Evolutionary conservation across 2,888 invertebrate genomes (phyloP).

Genomic region (Noctua fimbriata): DNA sequence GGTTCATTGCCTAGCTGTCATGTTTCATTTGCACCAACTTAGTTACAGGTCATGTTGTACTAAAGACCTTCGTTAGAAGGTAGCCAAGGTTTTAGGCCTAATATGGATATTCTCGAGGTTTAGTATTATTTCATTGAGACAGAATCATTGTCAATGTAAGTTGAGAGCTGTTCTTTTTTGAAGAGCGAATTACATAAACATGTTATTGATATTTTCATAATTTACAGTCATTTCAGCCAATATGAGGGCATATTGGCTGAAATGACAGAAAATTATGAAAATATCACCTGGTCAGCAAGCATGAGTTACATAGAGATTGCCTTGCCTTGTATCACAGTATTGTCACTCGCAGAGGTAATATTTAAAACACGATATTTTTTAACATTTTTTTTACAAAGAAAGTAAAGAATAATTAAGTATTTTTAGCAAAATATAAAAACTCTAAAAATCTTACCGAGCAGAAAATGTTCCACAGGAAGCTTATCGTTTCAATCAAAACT

Average conservation of each 20-base stretch:
- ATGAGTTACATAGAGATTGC: background rate
- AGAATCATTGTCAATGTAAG: background rate
- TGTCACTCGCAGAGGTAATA: background rate
- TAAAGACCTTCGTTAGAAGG: background rate
- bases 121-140: background rate
- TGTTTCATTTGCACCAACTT: background rate
- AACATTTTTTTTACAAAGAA: background rate
- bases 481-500: constrained; percentile 19
- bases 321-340: background rate
- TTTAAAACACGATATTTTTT: too few relatives aligned
- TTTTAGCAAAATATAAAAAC: background rate
- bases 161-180: background rate
- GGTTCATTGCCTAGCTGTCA: background rate
- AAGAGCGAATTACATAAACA: background rate
- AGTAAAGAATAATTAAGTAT: background rate
- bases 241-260: too few relatives aligned
- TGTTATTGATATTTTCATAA: too few relatives aligned
- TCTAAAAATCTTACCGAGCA: background rate
- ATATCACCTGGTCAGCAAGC: background rate
- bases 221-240: too few relatives aligned
- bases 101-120: background rate
- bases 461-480: background rate
- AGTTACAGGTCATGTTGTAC: constrained; percentile 10
- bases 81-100: background rate
- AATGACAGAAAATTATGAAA: background rate